Percentiles rank a stretch among this genome's conserved stretches.
Conservation (phyloP, 2,797 vertebrate genomes). For the Cynodonichthys magdalenae region DNA sequence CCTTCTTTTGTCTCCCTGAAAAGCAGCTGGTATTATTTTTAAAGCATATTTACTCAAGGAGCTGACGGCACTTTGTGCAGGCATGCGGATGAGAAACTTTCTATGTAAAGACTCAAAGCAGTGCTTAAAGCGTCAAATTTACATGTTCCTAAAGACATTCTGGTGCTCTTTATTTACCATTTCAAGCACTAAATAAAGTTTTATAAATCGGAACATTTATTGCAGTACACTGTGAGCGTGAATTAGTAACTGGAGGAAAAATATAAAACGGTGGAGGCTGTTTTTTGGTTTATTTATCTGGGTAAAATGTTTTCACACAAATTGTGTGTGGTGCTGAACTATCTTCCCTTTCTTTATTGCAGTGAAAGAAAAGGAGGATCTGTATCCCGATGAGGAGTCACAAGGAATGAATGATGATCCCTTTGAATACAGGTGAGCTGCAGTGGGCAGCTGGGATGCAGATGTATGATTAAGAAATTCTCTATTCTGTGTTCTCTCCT, state of each 20-base stretch:
- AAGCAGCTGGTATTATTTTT: slow-evolving; percentile 53
- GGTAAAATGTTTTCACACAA: slow-evolving; percentile 20
- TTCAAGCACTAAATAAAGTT: slow-evolving; percentile 13
- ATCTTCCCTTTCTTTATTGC: slow-evolving; percentile 44
- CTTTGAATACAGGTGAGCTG: slow-evolving; percentile 92
- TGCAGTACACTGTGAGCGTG: background rate
- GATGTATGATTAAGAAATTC: slow-evolving; percentile 34
- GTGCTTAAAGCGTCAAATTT: slow-evolving; percentile 41
- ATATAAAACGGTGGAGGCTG: too few species aligned
- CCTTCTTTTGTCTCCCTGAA: slow-evolving; percentile 58
- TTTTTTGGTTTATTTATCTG: slow-evolving; percentile 29
- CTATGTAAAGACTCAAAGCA: slow-evolving; percentile 21
- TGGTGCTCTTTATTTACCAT: slow-evolving; percentile 1
- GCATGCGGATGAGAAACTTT: slow-evolving; percentile 35
- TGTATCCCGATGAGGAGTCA: slow-evolving; percentile 86
- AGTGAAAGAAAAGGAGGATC: slow-evolving; percentile 97
- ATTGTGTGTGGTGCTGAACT: slow-evolving; percentile 17
- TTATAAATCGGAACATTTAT: slow-evolving; percentile 16
- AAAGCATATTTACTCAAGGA: slow-evolving; percentile 62
- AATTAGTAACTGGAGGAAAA: background rate
- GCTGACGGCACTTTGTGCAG: slow-evolving; percentile 43
- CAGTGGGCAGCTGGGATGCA: slow-evolving; percentile 18
- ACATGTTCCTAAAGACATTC: slow-evolving; percentile 27
- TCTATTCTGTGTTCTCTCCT: slow-evolving; percentile 13
- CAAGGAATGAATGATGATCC: slow-evolving; percentile 85